Conservation (phyloP, 2,113 vertebrate species). For the Parotia lawesii region DNA sequence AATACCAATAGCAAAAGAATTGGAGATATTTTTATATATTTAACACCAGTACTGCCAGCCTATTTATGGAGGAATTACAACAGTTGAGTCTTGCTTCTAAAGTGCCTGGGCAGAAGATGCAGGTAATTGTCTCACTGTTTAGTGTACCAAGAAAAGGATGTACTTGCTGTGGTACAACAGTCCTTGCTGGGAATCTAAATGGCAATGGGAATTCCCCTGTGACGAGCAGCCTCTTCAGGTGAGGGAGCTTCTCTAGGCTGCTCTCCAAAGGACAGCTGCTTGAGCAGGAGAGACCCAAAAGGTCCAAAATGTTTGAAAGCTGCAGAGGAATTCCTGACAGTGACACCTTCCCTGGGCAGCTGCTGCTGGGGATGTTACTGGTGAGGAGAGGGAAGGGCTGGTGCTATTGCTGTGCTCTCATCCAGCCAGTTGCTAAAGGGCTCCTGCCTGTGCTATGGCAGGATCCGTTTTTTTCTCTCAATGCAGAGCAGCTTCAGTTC, state of each 20-base stretch:
- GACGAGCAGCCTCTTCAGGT: rapidly evolving
- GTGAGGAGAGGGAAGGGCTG: background rate
- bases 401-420: background rate
- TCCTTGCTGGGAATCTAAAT: background rate
- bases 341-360: background rate
- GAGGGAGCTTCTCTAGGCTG: background rate
- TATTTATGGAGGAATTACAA: background rate
- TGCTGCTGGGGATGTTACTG: background rate
- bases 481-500: background rate
- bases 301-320: background rate
- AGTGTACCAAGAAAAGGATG: rapidly evolving
- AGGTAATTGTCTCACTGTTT: background rate
- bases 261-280: background rate
- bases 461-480: background rate
- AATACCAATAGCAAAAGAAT: background rate
- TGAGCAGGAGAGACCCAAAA: background rate
- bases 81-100: background rate
- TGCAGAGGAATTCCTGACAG: background rate
- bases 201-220: background rate
- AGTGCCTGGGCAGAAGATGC: background rate
- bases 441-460: background rate
- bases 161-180: rapidly evolving
- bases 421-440: background rate
- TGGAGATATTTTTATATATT: background rate
- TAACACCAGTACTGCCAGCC: background rate